Conservation (phyloP, 2,113 vertebrate species). For the Fulmarus glacialis region DNA sequence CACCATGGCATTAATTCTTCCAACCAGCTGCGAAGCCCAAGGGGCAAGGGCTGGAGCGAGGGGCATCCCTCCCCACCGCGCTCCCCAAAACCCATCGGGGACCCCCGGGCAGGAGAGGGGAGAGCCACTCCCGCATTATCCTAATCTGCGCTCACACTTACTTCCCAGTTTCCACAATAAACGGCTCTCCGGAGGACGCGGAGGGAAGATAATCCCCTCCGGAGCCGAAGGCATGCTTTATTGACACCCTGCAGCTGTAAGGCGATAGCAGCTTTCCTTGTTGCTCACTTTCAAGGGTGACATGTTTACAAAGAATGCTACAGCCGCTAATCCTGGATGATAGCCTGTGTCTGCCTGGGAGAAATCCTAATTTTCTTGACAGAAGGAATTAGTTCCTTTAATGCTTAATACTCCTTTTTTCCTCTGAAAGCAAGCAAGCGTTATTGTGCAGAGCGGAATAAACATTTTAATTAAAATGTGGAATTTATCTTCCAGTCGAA, state of each 20-base stretch:
- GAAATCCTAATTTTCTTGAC: conserved; percentile 58
- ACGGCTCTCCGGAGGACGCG: neutral
- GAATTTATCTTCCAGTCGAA: conserved; percentile 39
- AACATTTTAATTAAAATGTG: conserved; percentile 65
- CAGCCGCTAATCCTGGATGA: conserved; percentile 62
- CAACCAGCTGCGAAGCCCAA: neutral
- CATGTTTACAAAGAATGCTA: conserved; percentile 67
- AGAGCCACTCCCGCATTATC: neutral
- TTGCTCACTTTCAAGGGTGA: conserved; percentile 61
- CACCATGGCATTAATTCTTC: neutral
- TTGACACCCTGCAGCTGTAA: conserved; percentile 27
- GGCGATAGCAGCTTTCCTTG: conserved; percentile 32
- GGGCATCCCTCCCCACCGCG: neutral
- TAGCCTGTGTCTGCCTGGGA: conserved; percentile 58
- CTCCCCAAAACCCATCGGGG: neutral
- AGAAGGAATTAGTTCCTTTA: conserved; percentile 63
- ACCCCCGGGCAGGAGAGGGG: rapidly evolving
- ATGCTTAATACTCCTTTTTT: conserved; percentile 43
- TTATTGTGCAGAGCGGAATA: conserved; percentile 59
- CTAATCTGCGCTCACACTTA: neutral
- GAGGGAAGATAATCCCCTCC: conserved; percentile 12
- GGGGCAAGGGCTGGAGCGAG: neutral
- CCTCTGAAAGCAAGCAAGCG: conserved; percentile 38
- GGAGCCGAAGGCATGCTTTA: neutral
- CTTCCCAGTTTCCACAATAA: neutral